Base-by-base conservation (phyloP, 2,888 invertebrate genomes). In the Zygothrica quintamaculata region DNA sequence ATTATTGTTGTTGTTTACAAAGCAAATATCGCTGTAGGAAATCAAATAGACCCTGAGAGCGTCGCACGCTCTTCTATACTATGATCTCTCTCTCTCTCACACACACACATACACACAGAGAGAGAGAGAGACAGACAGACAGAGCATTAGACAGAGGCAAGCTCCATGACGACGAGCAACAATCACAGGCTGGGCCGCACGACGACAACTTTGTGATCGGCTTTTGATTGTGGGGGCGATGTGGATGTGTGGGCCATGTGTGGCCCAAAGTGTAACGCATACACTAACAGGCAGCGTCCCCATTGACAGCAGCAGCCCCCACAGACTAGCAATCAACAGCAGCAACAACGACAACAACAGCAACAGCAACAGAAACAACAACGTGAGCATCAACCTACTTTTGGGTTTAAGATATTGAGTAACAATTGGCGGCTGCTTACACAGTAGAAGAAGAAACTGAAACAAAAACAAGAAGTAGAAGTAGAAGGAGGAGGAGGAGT, bases 201-300 rank as follows among this genome's bases (percentile, higher is more conserved):
- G 13, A 26, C 61, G 65, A 62, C 61, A n/a, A n/a, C n/a, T n/a
- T n/a, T 47, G 36, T 58, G 77, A 70, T 65, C 65, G 70, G 59
- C 65, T 75, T 74, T 69, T 67, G 73, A 67, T 74, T 79, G 78
- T 74, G 78, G 82, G 82, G 82, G 78, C 78, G 77, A 18, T 36
- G 47, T 55, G 50, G 56, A 65, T 78, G 78, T 77, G 78, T 79
- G 80, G 79, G 76, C 76, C 76, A 67, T 71, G 66, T 67, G 73
- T 72, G 69, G 58, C 65, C n/a, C 61, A 75, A 80, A 84, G 73
- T 84, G 73, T 84, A 81, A 81, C 79, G 70, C 84, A 84, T 57
- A 73, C 73, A 1, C 48, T 33, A 29, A 7, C 40, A 25, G 12
- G 12, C 51, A 43, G 26, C 25, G 56, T 68, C 48, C 65, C 26